Base-by-base conservation (phyloP, 2,113 vertebrate species). In the Pimephales promelas region DNA sequence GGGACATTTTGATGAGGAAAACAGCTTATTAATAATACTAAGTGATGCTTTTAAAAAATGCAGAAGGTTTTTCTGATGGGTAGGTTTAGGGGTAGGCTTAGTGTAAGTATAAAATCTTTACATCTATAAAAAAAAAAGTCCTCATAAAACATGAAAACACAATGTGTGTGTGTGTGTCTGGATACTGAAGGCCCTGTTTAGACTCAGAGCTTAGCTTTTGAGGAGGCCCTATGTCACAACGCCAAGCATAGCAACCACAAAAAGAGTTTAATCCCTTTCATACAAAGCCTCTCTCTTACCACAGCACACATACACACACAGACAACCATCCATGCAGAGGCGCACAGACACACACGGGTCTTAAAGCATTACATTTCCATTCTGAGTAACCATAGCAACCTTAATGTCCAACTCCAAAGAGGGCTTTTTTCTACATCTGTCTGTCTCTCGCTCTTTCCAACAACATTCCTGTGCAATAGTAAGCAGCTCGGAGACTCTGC, bases 311-410 rank as follows among this genome's bases (percentile, higher is more conserved):
- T 18, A 81, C 79, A 74, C 76, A 85, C 61, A 28, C 36, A 36
- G 1, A 81, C 66, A 76, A 31, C 80, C 14, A 20, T 75, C 83
- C 75, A 85, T n/a, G 22, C 59, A 76, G 10, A 31, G 14, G 24
- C 62, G 9, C 52, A 61, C 57, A 78, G 16, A 82, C 57, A 79
- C 85, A 86, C 56, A 70, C 47, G 0, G 43, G 71, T 66, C 78
- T 43, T 76, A 61, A 83, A 93, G 90, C 91, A 90, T 79, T 88
- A 88, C 89, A 90, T 91, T 91, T 93, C 90, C 87, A 92, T 91
- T 92, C 81, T 36, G 88, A 83, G 93, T 94, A 91, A 90, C 92
- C 93, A 94, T 94, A 92, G 93, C 89, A 94, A 94, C 94, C 88
- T 87, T 91, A 90, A 89, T 91, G 92, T 92, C 92, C 92, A 66